Conservation (phyloP, 2,797 vertebrate species). For the Cercopithecus hamlyni region DNA sequence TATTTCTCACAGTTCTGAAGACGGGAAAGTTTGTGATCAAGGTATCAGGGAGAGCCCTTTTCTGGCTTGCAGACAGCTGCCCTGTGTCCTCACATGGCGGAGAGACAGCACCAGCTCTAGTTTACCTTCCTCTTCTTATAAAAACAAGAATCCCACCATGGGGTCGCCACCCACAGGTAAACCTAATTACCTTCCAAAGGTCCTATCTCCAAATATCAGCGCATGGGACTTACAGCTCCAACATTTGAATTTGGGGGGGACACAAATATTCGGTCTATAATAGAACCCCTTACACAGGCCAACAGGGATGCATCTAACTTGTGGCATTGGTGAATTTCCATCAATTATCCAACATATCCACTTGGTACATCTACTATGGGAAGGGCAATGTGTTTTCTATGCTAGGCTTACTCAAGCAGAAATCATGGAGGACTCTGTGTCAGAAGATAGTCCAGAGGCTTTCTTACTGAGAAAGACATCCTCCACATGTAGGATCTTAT, state of each 20-base stretch:
- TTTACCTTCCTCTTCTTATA: background rate
- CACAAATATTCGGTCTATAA: background rate
- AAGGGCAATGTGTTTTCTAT: background rate
- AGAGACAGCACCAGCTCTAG: background rate
- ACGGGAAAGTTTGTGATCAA: background rate
- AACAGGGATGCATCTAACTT: background rate
- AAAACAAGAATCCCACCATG: background rate
- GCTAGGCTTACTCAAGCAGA: background rate
- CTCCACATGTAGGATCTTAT: background rate
- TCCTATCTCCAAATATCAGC: background rate
- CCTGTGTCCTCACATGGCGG: background rate
- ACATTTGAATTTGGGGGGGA: background rate
- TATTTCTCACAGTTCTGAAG: background rate
- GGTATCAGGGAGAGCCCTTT: too few species aligned
- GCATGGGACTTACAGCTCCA: background rate
- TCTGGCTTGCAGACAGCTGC: background rate
- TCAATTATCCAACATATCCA: background rate
- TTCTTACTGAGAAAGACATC: background rate
- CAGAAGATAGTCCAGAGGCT: background rate
- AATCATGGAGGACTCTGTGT: background rate
- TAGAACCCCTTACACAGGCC: background rate
- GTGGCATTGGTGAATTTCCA: background rate
- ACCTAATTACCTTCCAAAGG: background rate
- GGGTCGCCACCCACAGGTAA: background rate
- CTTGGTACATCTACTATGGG: background rate